phyloP scores from a whole-genome alignment of 1,140 invertebrate genomes.

The Ceratina japonica region DNA sequence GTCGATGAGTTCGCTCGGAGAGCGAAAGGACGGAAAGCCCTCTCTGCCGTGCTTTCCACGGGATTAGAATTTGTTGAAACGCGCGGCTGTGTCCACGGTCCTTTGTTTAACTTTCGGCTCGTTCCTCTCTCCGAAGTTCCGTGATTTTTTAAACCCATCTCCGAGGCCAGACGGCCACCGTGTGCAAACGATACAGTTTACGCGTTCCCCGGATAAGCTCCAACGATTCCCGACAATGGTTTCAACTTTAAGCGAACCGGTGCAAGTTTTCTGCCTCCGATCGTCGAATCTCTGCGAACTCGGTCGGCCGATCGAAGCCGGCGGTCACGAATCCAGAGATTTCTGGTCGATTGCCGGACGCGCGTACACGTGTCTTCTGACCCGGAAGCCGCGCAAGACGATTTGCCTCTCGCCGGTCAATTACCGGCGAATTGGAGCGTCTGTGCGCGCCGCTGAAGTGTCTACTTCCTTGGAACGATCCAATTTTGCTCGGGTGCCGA shows the following conservation, averaged over 20 bases:
- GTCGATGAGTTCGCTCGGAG: not conserved
- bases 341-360: not conserved
- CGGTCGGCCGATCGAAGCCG: not conserved
- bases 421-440: slow-evolving; percentile 54
- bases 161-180: too few species aligned
- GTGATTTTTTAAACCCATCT: slow-evolving; percentile 19
- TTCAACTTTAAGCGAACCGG: too few species aligned
- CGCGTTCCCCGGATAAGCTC: not conserved
- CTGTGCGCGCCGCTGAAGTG: slow-evolving; percentile 44
- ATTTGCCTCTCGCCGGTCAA: slow-evolving; percentile 46
- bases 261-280: too few species aligned
- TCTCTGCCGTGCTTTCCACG: not conserved
- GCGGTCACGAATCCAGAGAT: not conserved
- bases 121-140: not conserved
- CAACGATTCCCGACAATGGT: not conserved
- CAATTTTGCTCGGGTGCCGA: slow-evolving; percentile 46
- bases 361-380: not conserved
- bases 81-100: slow-evolving; percentile 6
- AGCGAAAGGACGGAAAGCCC: slow-evolving; percentile 13
- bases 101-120: slow-evolving; percentile 35
- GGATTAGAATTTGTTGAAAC: slow-evolving; percentile 44
- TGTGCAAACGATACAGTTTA: not conserved
- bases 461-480: slow-evolving; percentile 57
- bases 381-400: slow-evolving; percentile 38
- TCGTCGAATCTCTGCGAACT: not conserved